A percentile compares a stretch with the other conserved stretches of the same genome.
Conservation (phyloP, 2,113 vertebrate species). For the Edolisoma coerulescens region DNA sequence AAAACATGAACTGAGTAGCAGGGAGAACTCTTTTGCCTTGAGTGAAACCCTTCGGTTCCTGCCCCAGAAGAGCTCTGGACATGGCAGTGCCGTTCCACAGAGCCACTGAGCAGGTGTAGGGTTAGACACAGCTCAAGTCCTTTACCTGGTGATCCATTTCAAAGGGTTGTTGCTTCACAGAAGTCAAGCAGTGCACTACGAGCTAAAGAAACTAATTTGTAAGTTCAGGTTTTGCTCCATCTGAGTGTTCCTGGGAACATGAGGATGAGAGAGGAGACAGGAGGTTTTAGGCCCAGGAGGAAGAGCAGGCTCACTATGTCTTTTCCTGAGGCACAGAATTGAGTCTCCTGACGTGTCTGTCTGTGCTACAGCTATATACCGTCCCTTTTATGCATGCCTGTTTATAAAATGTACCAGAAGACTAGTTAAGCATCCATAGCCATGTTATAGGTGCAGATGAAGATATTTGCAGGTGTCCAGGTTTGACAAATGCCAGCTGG, state of each 20-base stretch:
- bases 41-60: neutral
- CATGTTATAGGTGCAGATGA: neutral
- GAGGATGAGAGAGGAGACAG: neutral
- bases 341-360: neutral
- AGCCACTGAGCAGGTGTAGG: neutral
- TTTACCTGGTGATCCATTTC: neutral
- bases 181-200: neutral
- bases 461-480: neutral
- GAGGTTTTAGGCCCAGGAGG: neutral
- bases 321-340: neutral
- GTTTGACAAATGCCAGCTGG: neutral
- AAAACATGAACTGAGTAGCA: neutral
- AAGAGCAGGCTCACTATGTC: neutral
- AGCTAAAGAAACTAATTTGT: neutral
- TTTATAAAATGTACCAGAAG: neutral
- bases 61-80: neutral
- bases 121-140: neutral
- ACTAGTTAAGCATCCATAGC: neutral
- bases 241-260: neutral
- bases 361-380: neutral
- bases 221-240: neutral
- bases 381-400: neutral
- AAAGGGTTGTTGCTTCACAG: neutral
- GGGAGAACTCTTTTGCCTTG: neutral
- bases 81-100: neutral